Percentiles rank a stretch among this genome's conserved stretches.
phyloP scores from a whole-genome alignment of 1,140 invertebrate species.

The Hypsibius dujardini region DNA sequence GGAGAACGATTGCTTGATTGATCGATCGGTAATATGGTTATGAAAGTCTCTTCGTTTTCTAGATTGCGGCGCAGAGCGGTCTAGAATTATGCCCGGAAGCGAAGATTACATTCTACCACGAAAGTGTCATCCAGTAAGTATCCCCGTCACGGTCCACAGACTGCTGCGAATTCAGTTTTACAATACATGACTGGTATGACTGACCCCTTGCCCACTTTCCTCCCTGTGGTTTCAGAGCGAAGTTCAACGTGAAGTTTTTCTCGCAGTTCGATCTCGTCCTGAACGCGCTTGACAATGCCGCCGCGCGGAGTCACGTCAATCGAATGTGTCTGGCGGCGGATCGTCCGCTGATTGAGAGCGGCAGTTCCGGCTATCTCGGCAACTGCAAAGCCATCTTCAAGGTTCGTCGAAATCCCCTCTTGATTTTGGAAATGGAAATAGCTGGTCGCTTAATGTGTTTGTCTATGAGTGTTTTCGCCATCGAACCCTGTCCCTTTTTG shows the following conservation, averaged over 20 bases:
- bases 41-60: constrained; percentile 21
- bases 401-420: constrained; percentile 25
- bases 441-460: background rate
- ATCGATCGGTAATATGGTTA: constrained; percentile 15
- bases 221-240: constrained; percentile 44
- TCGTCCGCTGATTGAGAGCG: constrained; percentile 83
- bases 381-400: constrained; percentile 49
- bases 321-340: constrained; percentile 89
- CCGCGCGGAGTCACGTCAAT: constrained; percentile 93
- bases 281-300: constrained; percentile 87
- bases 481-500: constrained; percentile 14
- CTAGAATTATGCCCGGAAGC: constrained; percentile 69
- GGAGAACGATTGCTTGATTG: background rate
- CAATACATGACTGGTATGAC: no score
- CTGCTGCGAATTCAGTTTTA: no score
- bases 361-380: constrained; percentile 86
- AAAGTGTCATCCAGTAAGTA: constrained; percentile 71
- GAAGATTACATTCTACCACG: constrained; percentile 72
- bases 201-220: no score
- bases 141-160: no score
- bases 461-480: background rate
- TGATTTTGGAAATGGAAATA: background rate
- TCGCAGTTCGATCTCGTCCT: constrained; percentile 77
- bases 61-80: constrained; percentile 63
- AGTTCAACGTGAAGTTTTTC: constrained; percentile 79